Evolutionary conservation across 2,797 vertebrate genomes (phyloP).

Genomic region (Gallinago solitaria): DNA sequence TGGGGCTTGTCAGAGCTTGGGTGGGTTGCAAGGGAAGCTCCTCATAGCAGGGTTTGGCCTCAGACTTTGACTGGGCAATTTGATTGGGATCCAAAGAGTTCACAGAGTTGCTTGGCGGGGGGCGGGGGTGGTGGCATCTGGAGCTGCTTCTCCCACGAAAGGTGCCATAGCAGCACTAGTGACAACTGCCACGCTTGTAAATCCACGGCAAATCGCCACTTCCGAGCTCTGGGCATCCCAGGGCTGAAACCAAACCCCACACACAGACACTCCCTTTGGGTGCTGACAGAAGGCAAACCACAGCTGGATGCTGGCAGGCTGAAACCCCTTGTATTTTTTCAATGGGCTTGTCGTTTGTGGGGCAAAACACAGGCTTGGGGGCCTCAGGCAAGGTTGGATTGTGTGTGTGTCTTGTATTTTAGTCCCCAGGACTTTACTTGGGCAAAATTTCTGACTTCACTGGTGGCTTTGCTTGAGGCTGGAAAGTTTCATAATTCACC

Average conservation of each 20-base stretch:
- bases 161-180: not conserved
- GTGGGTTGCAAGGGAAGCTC: not conserved
- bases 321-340: not conserved
- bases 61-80: not conserved
- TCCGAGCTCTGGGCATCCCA: not conserved
- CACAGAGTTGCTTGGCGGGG: not conserved
- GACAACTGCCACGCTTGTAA: not conserved
- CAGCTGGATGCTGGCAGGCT: not conserved
- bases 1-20: not conserved
- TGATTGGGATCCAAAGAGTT: not conserved
- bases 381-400: not conserved
- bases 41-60: not conserved
- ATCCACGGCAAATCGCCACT: not conserved
- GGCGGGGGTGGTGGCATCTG: not conserved
- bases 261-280: not conserved
- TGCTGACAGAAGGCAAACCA: not conserved
- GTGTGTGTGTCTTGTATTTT: not conserved
- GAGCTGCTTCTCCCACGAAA: fast-evolving
- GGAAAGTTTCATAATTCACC: slow-evolving; percentile 44
- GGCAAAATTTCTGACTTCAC: slow-evolving; percentile 9
- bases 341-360: not conserved
- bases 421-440: not conserved
- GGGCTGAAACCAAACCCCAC: not conserved
- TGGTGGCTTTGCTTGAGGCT: slow-evolving; percentile 46
- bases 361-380: not conserved